A percentile compares a stretch with the other conserved stretches of the same genome.
These are phyloP conservation scores for Megalonaias nervosa DNA, from an alignment of 1,140 invertebrate genomes.

Conservation along the genomic window DNA sequence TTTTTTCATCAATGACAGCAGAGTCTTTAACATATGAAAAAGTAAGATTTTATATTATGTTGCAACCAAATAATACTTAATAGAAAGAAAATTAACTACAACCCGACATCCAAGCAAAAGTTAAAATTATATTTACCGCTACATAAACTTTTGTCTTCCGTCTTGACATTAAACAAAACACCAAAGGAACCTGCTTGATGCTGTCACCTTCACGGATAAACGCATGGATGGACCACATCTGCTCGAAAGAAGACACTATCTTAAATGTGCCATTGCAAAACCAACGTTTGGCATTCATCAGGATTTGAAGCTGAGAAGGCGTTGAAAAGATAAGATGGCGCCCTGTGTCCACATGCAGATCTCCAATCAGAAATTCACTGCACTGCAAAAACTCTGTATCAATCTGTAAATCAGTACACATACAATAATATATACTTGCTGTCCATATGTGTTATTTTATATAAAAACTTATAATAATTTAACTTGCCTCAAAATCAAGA, in stretches of 20 bases:
- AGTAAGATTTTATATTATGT: neutral
- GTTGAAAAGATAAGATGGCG: neutral
- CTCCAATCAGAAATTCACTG: too few relatives aligned
- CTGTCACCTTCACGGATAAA: conserved; percentile 13
- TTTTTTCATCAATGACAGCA: neutral
- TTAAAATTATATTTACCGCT: neutral
- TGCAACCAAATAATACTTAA: neutral
- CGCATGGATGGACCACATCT: conserved; percentile 15
- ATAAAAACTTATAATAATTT: too few relatives aligned
- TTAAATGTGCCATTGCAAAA: neutral
- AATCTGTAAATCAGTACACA: too few relatives aligned
- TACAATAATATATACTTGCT: too few relatives aligned
- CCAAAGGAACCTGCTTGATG: conserved; percentile 23
- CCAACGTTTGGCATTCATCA: conserved; percentile 3
- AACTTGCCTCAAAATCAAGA: too few relatives aligned
- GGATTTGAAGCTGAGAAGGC: neutral
- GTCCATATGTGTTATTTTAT: too few relatives aligned
- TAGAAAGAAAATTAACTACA: neutral
- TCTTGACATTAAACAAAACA: conserved; percentile 25
- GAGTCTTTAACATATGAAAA: neutral
- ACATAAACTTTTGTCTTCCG: conserved; percentile 16
- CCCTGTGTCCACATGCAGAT: too few relatives aligned
- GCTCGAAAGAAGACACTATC: neutral
- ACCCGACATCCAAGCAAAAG: neutral
- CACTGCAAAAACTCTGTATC: too few relatives aligned